phyloP scores from a whole-genome alignment of 2,888 invertebrate genomes.

The Caenorhabditis macrosperma region DNA sequence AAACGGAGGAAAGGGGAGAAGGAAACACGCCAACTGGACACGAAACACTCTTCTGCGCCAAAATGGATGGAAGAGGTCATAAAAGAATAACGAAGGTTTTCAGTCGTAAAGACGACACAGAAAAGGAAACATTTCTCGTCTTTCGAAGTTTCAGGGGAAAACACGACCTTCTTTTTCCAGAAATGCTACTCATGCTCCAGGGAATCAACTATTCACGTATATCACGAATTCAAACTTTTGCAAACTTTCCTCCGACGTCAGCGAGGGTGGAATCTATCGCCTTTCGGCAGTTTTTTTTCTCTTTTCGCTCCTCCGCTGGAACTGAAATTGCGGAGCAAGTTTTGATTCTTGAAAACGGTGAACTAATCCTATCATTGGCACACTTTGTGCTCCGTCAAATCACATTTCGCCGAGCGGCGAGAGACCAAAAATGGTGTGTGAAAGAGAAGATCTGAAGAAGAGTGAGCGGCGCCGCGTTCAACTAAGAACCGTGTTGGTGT shows the following conservation, averaged over 20 bases:
- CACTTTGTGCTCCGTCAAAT: conserved; percentile 17
- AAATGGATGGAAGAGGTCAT: conserved; percentile 32
- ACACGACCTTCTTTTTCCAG: neutral
- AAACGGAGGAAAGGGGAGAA: conserved; percentile 4
- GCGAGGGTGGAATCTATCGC: neutral
- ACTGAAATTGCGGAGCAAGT: conserved; percentile 4
- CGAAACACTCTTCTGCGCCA: conserved; percentile 22
- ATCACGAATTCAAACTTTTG: conserved; percentile 38
- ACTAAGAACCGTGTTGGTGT: neutral
- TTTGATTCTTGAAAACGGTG: neutral
- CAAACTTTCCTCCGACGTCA: neutral
- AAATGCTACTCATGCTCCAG: too few relatives aligned
- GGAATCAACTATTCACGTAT: conserved; percentile 4
- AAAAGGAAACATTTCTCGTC: conserved; percentile 11
- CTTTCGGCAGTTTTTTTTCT: neutral
- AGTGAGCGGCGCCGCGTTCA: conserved; percentile 9
- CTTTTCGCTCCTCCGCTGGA: too few relatives aligned
- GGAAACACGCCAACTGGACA: conserved; percentile 29
- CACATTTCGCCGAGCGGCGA: conserved; percentile 23
- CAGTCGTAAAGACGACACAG: conserved; percentile 1
- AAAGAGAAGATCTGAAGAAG: neutral
- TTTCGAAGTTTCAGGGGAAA: neutral
- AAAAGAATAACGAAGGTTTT: conserved; percentile 7
- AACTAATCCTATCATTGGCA: conserved; percentile 30
- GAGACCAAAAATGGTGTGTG: conserved; percentile 6